Base-by-base conservation (phyloP, 2,113 vertebrate genomes). In the Chlorocebus sabaeus region DNA sequence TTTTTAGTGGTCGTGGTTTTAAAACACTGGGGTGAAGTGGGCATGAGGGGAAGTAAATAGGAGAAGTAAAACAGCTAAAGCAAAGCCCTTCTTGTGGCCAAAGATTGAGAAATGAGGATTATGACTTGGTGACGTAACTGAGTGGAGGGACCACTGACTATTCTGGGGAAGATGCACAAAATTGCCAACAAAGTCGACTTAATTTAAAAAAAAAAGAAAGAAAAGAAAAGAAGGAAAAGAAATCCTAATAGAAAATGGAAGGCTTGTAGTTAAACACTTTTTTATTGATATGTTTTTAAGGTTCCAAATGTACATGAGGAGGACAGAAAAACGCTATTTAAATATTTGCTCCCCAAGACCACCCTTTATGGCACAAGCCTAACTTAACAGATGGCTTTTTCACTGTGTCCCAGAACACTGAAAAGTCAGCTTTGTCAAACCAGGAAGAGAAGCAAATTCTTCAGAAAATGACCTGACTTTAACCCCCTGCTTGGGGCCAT, bases 1-100 rank as follows among this genome's bases (percentile, higher is more conserved):
- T 96, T 97, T 98, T 97, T 98, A 98, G 98, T 98, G 97, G 97
- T 95, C 96, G 82, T 83, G 92, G 59, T 98, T 98, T 98, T 92
- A 97, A 98, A 98, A 98, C 5, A 55, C 67, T 16, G 27, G 40
- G 4, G 38, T 55, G 12, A 85, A 61, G 38, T 57, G 84, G 79
- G 85, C 85, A 52, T 27, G 57, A 89, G 84, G 95, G 67, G 67
- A 97, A 97, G 81, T 68, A 92, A 96, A 94, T 0, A 40, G 80
- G 78, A 97, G 95, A 57, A 80, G 78, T 97, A 64, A 98, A 97
- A 96, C 8, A 75, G 97, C n/a, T 35, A 16, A 90, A 97, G 79
- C 94, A 52, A 93, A 96, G 91, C 95, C 90, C 0, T 17, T 97
- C 73, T 9, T 61, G 20, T 96, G 84, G 86, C 59, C 40, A 45